These are phyloP conservation scores for Ellobius talpinus DNA, from an alignment of 2,113 vertebrate genomes.

Conservation along the genomic window DNA sequence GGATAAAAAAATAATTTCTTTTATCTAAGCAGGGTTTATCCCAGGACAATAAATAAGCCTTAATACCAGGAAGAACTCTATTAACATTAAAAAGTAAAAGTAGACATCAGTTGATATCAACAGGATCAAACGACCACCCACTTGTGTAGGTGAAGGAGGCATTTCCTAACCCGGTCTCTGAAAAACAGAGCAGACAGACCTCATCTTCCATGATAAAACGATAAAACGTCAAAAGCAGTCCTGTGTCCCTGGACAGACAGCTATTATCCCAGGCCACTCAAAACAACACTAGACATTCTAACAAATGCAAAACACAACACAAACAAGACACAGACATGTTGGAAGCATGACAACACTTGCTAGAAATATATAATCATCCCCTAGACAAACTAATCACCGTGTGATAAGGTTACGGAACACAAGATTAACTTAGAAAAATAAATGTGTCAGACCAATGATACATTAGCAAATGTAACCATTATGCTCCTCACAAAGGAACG, in stretches of 20 bases:
- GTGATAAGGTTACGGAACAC: conserved; percentile 7
- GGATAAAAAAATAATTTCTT: conserved; percentile 35
- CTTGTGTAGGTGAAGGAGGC: not conserved
- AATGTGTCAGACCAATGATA: conserved; percentile 33
- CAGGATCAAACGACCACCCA: not conserved
- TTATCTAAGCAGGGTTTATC: conserved; percentile 14
- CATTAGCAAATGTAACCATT: conserved; percentile 26
- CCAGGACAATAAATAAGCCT: conserved; percentile 45
- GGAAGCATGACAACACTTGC: conserved; percentile 17
- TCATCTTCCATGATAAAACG: not conserved
- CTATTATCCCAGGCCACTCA: not conserved
- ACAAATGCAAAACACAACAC: conserved; percentile 5
- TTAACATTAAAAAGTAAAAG: conserved; percentile 50
- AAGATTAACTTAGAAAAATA: conserved; percentile 43
- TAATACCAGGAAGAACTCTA: conserved; percentile 39
- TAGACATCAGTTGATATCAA: not conserved
- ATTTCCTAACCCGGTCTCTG: conserved; percentile 17
- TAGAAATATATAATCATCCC: conserved; percentile 51
- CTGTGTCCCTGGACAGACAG: not conserved
- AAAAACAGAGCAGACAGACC: conserved; percentile 26
- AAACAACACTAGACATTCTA: not conserved
- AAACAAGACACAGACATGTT: not conserved
- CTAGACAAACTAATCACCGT: conserved; percentile 5
- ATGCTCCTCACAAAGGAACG: conserved; percentile 2
- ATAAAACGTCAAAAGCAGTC: conserved; percentile 3